These are phyloP conservation scores for Dynastes hyllus DNA, from an alignment of 2,888 invertebrate genomes.

Conservation along the genomic window DNA sequence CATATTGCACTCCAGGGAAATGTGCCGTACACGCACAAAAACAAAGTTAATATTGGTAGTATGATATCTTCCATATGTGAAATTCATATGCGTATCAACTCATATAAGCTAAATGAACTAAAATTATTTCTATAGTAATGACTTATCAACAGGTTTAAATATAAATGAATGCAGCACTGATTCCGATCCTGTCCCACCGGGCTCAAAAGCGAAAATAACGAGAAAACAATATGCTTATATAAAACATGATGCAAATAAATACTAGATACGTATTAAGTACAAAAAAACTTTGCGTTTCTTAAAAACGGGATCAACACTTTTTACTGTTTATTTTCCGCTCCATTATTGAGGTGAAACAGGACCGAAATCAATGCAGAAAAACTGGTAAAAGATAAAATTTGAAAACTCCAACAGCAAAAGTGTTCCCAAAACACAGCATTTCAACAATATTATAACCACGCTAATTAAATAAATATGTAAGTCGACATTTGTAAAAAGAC, in stretches of 20 bases:
- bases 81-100: slow-evolving; percentile 56
- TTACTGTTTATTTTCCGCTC: slow-evolving; percentile 8
- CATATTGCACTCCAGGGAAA: slow-evolving; percentile 44
- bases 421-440: slow-evolving; percentile 66
- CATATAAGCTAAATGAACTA: slow-evolving; percentile 47
- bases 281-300: slow-evolving; percentile 23
- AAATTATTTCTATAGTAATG: slow-evolving; percentile 47
- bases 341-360: slow-evolving; percentile 25
- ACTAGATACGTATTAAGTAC: slow-evolving; percentile 18
- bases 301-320: background rate
- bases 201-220: background rate
- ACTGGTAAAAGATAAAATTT: slow-evolving; percentile 64
- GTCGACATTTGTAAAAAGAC: slow-evolving; percentile 51
- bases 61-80: slow-evolving; percentile 56
- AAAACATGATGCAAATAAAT: slow-evolving; percentile 40
- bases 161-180: slow-evolving; percentile 32
- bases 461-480: slow-evolving; percentile 57
- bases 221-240: slow-evolving; percentile 20
- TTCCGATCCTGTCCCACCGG: slow-evolving; percentile 30
- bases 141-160: slow-evolving; percentile 45
- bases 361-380: slow-evolving; percentile 31
- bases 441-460: slow-evolving; percentile 61
- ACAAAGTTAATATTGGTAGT: slow-evolving; percentile 47
- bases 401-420: slow-evolving; percentile 69
- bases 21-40: slow-evolving; percentile 51